Evolutionary conservation across 2,113 vertebrate genomes (phyloP).

Genomic region (Platichthys stellatus): DNA sequence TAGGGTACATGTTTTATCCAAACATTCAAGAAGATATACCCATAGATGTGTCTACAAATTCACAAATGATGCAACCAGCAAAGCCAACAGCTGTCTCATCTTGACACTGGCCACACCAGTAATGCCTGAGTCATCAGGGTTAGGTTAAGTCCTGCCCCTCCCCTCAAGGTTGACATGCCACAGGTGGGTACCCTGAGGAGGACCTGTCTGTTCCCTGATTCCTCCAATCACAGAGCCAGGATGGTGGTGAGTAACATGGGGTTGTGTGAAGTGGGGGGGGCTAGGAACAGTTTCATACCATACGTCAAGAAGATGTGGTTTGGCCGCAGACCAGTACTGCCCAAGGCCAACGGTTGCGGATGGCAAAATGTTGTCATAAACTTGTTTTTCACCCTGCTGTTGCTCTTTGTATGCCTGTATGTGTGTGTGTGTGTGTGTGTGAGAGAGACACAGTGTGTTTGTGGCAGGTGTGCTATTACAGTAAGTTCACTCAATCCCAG

Average conservation of each 20-base stretch:
- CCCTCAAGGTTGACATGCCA: constrained; percentile 51
- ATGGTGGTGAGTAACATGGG: constrained; percentile 58
- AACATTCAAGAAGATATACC: constrained; percentile 23
- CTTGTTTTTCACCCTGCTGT: constrained; percentile 74
- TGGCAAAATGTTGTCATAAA: constrained; percentile 72
- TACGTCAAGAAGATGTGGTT: constrained; percentile 63
- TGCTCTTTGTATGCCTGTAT: constrained; percentile 39
- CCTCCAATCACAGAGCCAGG: constrained; percentile 40
- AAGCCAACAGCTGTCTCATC: constrained; percentile 62
- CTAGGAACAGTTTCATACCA: constrained; percentile 39
- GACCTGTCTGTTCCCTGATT: constrained; percentile 38
- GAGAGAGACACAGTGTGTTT: constrained; percentile 32
- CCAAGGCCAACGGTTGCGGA: constrained; percentile 55
- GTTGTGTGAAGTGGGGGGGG: constrained; percentile 26
- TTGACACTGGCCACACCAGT: constrained; percentile 39
- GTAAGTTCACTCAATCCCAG: constrained; percentile 70
- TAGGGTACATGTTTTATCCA: constrained; percentile 1
- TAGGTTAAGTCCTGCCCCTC: constrained; percentile 33
- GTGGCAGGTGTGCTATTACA: constrained; percentile 73
- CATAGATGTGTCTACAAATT: constrained; percentile 43
- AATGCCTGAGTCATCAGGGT: constrained; percentile 64
- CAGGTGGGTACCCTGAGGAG: constrained; percentile 65
- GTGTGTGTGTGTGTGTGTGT: constrained; percentile 37
- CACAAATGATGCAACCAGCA: constrained; percentile 59
- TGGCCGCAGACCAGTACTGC: constrained; percentile 62